These are phyloP conservation scores for Odontesthes bonariensis DNA, from an alignment of 2,113 vertebrate species.

Conservation along the genomic window DNA sequence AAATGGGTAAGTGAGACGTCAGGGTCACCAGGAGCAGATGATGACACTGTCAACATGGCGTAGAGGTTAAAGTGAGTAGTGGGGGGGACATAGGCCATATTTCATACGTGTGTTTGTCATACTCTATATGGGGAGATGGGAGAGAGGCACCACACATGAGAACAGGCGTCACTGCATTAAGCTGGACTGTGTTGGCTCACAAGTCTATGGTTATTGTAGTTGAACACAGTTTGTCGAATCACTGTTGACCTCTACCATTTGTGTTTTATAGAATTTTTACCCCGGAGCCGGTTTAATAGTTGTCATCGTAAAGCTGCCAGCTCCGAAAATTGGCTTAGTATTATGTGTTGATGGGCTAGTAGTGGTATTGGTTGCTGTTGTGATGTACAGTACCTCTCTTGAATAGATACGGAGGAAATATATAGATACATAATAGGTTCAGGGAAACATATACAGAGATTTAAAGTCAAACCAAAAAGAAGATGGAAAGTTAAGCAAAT, in stretches of 20 bases:
- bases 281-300: neutral
- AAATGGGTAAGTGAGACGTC: slow-evolving; percentile 76
- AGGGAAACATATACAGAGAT: no score
- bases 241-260: slow-evolving; percentile 21
- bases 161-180: slow-evolving; percentile 19
- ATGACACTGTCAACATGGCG: slow-evolving; percentile 69
- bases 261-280: slow-evolving; percentile 21
- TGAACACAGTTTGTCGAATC: slow-evolving; percentile 30
- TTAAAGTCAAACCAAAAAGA: no score
- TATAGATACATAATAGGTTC: neutral
- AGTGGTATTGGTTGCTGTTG: slow-evolving; percentile 15
- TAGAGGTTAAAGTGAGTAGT: slow-evolving; percentile 59
- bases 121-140: slow-evolving; percentile 53
- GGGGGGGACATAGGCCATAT: slow-evolving; percentile 48
- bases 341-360: slow-evolving; percentile 14
- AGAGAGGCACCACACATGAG: slow-evolving; percentile 12
- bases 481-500: no score
- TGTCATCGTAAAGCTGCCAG: slow-evolving; percentile 15
- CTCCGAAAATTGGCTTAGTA: slow-evolving; percentile 21
- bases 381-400: neutral
- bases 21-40: slow-evolving; percentile 66
- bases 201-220: slow-evolving; percentile 12
- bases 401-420: neutral
- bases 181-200: slow-evolving; percentile 13
- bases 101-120: slow-evolving; percentile 58